Base-by-base conservation (phyloP, 2,113 vertebrate species). In the Rhabdornis inornatus region DNA sequence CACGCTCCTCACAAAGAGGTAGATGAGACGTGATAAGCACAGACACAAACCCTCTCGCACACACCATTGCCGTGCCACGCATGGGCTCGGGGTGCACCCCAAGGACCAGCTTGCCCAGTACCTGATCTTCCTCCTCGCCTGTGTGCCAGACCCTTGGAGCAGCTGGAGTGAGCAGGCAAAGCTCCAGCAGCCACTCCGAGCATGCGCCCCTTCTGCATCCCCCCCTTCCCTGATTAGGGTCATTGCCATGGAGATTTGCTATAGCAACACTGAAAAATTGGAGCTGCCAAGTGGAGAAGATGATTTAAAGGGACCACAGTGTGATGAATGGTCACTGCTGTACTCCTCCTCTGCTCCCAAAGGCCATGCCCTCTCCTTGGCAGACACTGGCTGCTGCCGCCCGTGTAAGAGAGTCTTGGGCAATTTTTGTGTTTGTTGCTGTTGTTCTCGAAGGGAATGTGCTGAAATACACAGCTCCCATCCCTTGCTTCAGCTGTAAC, bases 221-320 rank as follows among this genome's bases (percentile, higher is more conserved):
- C 95, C 95, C 91, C 68, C 59, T 90, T 81, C 80, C 56, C 86
- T 63, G 86, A 94, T 90, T 31, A n/a, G 96, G 94, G 96, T 87
- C 96, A 94, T 97, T 93, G 95, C 96, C 95, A 96, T 95, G 95
- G 96, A 95, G 96, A 97, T 78, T 92, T 60, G 91, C 96, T 93
- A 97, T 96, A 64, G 96, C 95, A 96, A 97, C 95, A 49, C 83
- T 15, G 92, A 92, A 94, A 97, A 95, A 91, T 44, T 71, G 80
- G 90, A 90, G 90, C 84, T 89, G 97, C 96, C 97, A 97, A 98
- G 97, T 31, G 79, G 70, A 74, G 84, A 83, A 44, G 74, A 78
- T 95, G 91, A 96, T 92, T 94, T 95, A 95, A 94, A 95, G 91
- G 89, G 88, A 91, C 95, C 94, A 92, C 89, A 63, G 5, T 87